These are phyloP conservation scores for Hippolais icterina DNA, from an alignment of 2,113 vertebrate species.

Conservation along the genomic window DNA sequence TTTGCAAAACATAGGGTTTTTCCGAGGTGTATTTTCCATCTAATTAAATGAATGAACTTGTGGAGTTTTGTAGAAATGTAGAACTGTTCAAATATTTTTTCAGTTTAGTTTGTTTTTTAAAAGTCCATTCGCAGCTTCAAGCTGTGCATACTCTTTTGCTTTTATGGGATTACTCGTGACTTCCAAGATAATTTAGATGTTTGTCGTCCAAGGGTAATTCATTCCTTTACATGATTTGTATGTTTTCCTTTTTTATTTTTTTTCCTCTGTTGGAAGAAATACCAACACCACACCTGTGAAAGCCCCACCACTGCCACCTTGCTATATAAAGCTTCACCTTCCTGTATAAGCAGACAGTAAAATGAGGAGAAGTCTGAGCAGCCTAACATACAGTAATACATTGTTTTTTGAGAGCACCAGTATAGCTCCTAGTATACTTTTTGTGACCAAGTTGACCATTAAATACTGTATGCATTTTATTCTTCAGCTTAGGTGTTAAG, in stretches of 20 bases:
- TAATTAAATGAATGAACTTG: not conserved
- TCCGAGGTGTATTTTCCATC: not conserved
- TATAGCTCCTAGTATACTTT: not conserved
- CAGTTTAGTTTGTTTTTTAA: not conserved
- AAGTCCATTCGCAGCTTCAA: not conserved
- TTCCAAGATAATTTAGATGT: not conserved
- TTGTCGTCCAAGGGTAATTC: not conserved
- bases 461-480: not conserved
- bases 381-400: rapidly evolving
- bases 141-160: not conserved
- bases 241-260: not conserved
- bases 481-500: not conserved
- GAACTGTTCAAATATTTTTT: not conserved
- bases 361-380: not conserved
- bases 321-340: not conserved
- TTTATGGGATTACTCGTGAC: not conserved
- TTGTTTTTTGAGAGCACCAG: not conserved
- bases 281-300: not conserved
- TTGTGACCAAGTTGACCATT: not conserved
- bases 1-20: not conserved
- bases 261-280: not conserved
- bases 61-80: not conserved
- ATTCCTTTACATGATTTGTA: not conserved
- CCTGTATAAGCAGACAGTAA: not conserved
- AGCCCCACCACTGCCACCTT: not conserved